phyloP scores from a whole-genome alignment of 2,888 invertebrate genomes.

The Sisyra terminalis region DNA sequence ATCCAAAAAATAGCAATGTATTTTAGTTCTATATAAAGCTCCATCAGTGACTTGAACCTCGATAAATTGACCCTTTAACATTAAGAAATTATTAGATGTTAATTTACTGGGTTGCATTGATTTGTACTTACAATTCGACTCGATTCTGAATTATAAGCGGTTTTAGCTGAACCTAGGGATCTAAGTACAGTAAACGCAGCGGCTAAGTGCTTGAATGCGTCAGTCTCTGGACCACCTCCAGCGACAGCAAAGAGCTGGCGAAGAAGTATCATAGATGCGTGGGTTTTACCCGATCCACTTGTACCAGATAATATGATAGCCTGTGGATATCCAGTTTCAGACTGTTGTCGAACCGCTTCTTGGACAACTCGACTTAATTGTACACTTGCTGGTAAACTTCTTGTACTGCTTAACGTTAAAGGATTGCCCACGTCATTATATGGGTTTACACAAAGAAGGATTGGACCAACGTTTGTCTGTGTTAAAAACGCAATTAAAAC shows the following conservation, averaged over 20 bases:
- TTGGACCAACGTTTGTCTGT: conserved; percentile 86
- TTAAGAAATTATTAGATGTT: conserved; percentile 1
- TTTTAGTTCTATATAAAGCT: conserved; percentile 85
- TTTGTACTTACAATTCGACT: conserved; percentile 66
- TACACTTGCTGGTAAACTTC: conserved; percentile 54
- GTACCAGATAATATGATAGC: conserved; percentile 84
- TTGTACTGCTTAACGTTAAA: conserved; percentile 60
- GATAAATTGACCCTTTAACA: conserved; percentile 75
- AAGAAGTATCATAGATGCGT: conserved; percentile 78
- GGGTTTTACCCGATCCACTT: conserved; percentile 88
- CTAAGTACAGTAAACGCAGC: conserved; percentile 90
- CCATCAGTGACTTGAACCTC: conserved; percentile 94
- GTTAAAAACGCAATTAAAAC: conserved; percentile 17
- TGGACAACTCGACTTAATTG: conserved; percentile 78
- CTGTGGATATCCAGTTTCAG: conserved; percentile 90
- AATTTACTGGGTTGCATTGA: not conserved
- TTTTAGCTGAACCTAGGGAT: conserved; percentile 81
- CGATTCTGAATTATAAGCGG: conserved; percentile 78
- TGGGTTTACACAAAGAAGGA: conserved; percentile 77
- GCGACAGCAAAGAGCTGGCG: conserved; percentile 85
- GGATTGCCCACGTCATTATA: conserved; percentile 79
- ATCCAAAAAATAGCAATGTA: conserved; percentile 90
- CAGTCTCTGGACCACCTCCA: conserved; percentile 88
- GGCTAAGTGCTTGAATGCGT: conserved; percentile 89
- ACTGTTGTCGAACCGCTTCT: conserved; percentile 84